Evolutionary conservation across 2,797 vertebrate genomes (phyloP), one percentile per base, ranked within the genome.

Genomic region (Lophotriccus pileatus): DNA sequence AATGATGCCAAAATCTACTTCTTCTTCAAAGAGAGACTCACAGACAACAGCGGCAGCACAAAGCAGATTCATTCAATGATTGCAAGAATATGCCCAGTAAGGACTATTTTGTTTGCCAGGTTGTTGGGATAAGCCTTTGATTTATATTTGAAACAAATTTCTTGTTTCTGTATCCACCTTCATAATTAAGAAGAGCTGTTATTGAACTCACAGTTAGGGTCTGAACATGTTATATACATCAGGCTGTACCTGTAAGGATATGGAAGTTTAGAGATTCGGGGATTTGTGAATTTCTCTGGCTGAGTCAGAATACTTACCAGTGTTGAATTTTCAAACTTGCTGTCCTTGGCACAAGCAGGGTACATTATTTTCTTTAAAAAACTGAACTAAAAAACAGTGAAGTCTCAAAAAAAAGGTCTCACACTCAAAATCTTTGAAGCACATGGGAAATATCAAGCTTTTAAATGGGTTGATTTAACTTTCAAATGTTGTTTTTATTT

Each of bases 1-100:
- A 99, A 99, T 5, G 99, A 99, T 86, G 98, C 98, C 90, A 99
- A 99, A 90, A 96, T 99, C 47, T 99, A 99, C 88, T 99, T 99
- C 94, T 99, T 99, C 97, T 98, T 99, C 97, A 99, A 99, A n/a
- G 99, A 99, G 94, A 98, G 98, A 91, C 96, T 99, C 55, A 99
- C 98, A 2, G 99, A 99, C 94, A 99, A 98, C 97, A 99, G 97
- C 6, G 99, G 99, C 55, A 99, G 99, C 92, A 99, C 99, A 27
- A 99, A 98, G 88, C 98, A 99, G 89, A 99, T 99, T 95, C 99
- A 99, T 97, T 99, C 99, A 72, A 99, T 99, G 99, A 98, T 99
- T 93, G 99, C 99, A 87, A 98, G 99, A 98, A 99, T 99, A 91
- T 99, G 99, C 95, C 99, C 99, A 3, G 99, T 99, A 97, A 98